Evolutionary conservation across 2,888 invertebrate species (phyloP).

Genomic region (Tridacna crocea): DNA sequence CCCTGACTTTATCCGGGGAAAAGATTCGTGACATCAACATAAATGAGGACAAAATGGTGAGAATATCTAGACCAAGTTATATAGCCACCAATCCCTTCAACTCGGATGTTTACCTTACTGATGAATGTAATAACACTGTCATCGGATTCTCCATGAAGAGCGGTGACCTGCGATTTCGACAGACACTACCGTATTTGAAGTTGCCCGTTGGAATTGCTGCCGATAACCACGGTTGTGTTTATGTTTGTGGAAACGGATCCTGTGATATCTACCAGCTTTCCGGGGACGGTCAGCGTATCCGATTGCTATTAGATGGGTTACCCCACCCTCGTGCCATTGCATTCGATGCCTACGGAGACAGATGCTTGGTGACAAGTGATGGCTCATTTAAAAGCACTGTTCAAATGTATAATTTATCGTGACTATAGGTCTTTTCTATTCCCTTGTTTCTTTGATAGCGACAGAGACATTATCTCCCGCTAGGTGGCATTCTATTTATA

Average conservation of each 20-base stretch:
- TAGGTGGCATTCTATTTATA: too few species aligned
- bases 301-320: conserved; percentile 55
- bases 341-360: conserved; percentile 59
- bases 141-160: conserved; percentile 57
- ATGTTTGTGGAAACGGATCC: conserved; percentile 63
- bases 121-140: conserved; percentile 59
- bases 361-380: conserved; percentile 59
- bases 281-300: conserved; percentile 56
- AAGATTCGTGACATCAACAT: conserved; percentile 53
- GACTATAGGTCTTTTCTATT: not conserved
- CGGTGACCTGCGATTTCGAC: conserved; percentile 51
- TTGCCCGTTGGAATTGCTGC: conserved; percentile 60
- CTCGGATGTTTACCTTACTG: conserved; percentile 60
- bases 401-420: conserved; percentile 46
- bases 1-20: conserved; percentile 48
- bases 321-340: conserved; percentile 61
- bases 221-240: conserved; percentile 62
- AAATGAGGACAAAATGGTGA: conserved; percentile 46
- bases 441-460: too few species aligned
- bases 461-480: too few species aligned
- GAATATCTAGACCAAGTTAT: conserved; percentile 54
- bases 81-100: conserved; percentile 61
- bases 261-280: conserved; percentile 61
- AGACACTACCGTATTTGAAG: conserved; percentile 49
- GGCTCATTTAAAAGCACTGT: conserved; percentile 62